These are phyloP conservation scores for Silurus aristotelis DNA, from an alignment of 2,797 vertebrate genomes.

Conservation along the genomic window DNA sequence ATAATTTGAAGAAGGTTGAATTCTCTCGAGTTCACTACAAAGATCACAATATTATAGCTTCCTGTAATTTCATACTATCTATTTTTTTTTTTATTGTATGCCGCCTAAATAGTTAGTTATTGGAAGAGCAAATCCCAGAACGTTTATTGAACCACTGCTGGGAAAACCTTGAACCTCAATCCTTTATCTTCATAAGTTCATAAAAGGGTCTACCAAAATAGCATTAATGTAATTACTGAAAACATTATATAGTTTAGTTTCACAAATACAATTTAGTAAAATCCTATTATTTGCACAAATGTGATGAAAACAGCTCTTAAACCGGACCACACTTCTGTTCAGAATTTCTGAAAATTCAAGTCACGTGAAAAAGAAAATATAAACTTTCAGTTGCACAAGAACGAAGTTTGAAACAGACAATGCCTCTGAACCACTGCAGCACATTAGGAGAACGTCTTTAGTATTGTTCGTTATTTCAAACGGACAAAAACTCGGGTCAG, in stretches of 20 bases:
- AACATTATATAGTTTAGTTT: background rate
- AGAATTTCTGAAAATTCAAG: background rate
- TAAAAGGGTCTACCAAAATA: background rate
- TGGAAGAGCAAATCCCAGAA: background rate
- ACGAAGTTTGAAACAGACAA: conserved; percentile 11
- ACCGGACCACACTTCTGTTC: background rate
- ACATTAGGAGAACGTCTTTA: conserved; percentile 5
- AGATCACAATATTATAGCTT: background rate
- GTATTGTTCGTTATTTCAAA: conserved; percentile 40
- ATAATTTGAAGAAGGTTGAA: background rate
- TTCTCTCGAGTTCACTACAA: background rate
- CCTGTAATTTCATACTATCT: background rate
- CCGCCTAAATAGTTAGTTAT: background rate
- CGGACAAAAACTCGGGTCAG: conserved; percentile 18
- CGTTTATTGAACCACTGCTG: background rate
- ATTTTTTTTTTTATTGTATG: background rate
- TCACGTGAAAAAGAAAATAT: background rate
- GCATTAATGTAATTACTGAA: background rate
- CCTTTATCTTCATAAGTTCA: too few relatives aligned
- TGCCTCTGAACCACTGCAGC: background rate
- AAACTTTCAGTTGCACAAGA: background rate
- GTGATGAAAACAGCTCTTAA: background rate
- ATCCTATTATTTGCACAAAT: background rate
- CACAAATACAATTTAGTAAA: background rate
- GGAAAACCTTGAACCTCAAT: background rate